Evolutionary conservation across 1,140 invertebrate species (phyloP).

Genomic region (Tetramorium parvispinum): DNA sequence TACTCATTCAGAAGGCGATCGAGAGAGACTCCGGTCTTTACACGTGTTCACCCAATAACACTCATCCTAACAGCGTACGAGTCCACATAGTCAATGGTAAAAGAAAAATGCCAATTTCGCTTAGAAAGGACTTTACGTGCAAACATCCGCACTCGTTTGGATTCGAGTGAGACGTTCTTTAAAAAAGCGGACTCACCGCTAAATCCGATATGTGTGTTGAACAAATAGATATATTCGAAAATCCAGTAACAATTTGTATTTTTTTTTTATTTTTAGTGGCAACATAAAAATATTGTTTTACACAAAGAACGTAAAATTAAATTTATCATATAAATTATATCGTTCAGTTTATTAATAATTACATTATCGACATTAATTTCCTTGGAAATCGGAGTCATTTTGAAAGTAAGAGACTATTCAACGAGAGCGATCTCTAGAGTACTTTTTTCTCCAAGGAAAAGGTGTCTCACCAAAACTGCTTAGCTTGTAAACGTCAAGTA

Average conservation of each 20-base stretch:
- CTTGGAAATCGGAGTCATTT: background rate
- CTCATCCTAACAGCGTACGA: slow-evolving; percentile 90
- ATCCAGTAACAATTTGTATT: background rate
- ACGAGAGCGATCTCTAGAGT: background rate
- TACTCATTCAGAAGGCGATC: slow-evolving; percentile 92
- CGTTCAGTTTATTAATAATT: background rate
- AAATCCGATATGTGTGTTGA: background rate
- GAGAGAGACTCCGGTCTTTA: slow-evolving; percentile 91
- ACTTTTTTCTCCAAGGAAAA: background rate
- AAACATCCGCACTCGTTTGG: background rate
- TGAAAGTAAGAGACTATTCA: background rate
- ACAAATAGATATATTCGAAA: background rate
- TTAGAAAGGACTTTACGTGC: slow-evolving; percentile 21
- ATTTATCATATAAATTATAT: background rate
- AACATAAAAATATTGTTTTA: background rate
- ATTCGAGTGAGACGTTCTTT: slow-evolving; percentile 11
- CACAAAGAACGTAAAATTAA: background rate
- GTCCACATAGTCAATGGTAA: slow-evolving; percentile 95
- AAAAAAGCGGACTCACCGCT: background rate
- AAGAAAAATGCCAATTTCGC: slow-evolving; percentile 66
- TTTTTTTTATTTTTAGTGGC: background rate
- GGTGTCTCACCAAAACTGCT: slow-evolving; percentile 2
- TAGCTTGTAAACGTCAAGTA: slow-evolving; percentile 26
- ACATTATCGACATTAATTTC: background rate
- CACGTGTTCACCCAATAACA: slow-evolving; percentile 93